Evolutionary conservation across 2,113 vertebrate genomes (phyloP), one percentile per base, ranked within the genome.

Genomic region (Nycticebus coucang): DNA sequence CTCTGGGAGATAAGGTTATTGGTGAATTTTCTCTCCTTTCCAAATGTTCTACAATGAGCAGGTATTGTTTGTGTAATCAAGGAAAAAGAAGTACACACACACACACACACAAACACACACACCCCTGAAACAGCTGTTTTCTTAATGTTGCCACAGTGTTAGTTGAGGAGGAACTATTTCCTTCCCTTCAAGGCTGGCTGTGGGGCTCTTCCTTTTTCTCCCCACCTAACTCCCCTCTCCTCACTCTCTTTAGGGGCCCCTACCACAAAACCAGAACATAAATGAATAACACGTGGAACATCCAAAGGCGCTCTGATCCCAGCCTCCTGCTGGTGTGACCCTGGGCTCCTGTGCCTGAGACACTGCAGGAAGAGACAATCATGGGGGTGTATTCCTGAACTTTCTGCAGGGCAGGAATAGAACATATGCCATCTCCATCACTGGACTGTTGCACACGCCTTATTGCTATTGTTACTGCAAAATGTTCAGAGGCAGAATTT

Each of bases 401-500:
- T 93, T 92, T 86, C 96, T 77, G 62, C 80, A 14, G 26, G 22
- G 35, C 21, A 3, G 68, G 77, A 55, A 68, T 86, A 89, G 72
- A 91, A 85, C 84, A 86, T 37, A 89, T 69, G 93, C 62, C 57
- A 74, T 88, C 68, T 79, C 68, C 53, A 45, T 57, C 50, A 69
- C 82, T 62, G 81, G 68, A 37, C 45, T 74, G 68, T 85, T 66
- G 59, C 86, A 78, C 12, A 37, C 13, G 4, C 84, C 59, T 84
- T 71, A n/a, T 35, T 80, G 64, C 84, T 93, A 14, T 55, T 77
- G 15, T 79, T 83, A 79, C 83, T 93, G 87, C 83, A 89, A 37
- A 83, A 80, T 91, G 62, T 93, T 83, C 64, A n/a, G 41, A n/a
- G 57, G 53, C 41, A 87, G 86, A 80, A 24, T 21, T 85, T 83